Base-by-base conservation (phyloP, 1,140 invertebrate genomes). In the Colletes gigas region DNA sequence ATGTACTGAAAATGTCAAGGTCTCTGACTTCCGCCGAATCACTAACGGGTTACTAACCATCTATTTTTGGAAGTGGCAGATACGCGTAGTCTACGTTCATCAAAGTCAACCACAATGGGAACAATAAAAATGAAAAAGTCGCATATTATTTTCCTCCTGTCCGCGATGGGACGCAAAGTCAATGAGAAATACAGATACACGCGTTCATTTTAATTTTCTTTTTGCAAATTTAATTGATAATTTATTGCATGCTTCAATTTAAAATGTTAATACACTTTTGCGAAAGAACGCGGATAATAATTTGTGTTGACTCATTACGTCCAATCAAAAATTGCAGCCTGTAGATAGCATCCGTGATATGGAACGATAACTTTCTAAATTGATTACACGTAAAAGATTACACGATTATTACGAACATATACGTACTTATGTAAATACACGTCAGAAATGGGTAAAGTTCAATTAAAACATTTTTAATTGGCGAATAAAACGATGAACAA, bases 1-100 rank as follows among this genome's bases (percentile, higher is more conserved):
- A 30, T 19, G 15, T 1, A 8, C n/a, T 7, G 41, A 73, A 79
- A 79, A 63, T 57, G 52, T 73, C 77, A 66, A 65, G 77, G 66
- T 39, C 39, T 8, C 52, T 39, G 52, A 54, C 19, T 30, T 52
- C n/a, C 50, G 1, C 0, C 1, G n/a, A 50, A 12, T 10, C 12
- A 67, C n/a, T 14, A 14, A 66, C n/a, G 44, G 15, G 3, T 41
- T 17, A 4, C 41, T 19, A 47, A 57, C 65, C 21, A 14, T 63
- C 41, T 19, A 72, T 47, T 39, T 73, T 63, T 50, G 17, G 10
- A 21, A 4, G 8, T 0, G 3, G 12, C 8, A 65, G 9, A 9
- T 7, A 65, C 12, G 15, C 5, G 9, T 39, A 54, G 54, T 17
- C 17, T 17, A 4, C 5, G 5, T 55, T 9, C 3, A n/a, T n/a